Conservation (phyloP, 2,797 vertebrate genomes). For the Lithobates pipiens region DNA sequence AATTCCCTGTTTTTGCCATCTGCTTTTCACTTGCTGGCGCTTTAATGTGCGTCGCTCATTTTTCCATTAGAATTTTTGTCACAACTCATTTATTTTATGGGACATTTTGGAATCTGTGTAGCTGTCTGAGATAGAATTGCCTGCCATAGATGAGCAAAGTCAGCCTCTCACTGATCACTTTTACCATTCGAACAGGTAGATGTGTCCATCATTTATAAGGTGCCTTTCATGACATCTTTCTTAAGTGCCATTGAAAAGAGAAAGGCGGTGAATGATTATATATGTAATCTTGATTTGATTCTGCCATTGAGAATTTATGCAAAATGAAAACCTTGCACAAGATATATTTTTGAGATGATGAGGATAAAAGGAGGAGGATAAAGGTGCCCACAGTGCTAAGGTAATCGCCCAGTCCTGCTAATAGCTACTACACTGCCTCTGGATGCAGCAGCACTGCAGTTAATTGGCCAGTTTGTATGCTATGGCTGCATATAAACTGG, state of each 20-base stretch:
- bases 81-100: constrained; percentile 61
- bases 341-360: neutral
- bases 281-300: constrained; percentile 38
- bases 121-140: constrained; percentile 54
- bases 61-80: constrained; percentile 60
- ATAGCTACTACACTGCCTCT: no score
- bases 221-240: constrained; percentile 58
- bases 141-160: constrained; percentile 49
- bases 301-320: constrained; percentile 45
- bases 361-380: no score
- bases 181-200: constrained; percentile 52
- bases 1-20: constrained; percentile 22
- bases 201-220: constrained; percentile 60
- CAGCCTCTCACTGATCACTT: constrained; percentile 49
- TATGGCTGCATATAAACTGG: no score
- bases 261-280: constrained; percentile 45
- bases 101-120: constrained; percentile 54
- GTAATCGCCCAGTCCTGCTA: no score
- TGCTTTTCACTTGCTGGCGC: constrained; percentile 43
- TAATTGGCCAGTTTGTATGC: no score
- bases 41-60: constrained; percentile 52
- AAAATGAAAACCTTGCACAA: constrained; percentile 1
- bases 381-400: no score
- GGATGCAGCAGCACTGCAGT: no score
- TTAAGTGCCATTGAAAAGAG: constrained; percentile 47